phyloP scores from a whole-genome alignment of 2,888 invertebrate species.

The Hirtodrosophila duncani region DNA sequence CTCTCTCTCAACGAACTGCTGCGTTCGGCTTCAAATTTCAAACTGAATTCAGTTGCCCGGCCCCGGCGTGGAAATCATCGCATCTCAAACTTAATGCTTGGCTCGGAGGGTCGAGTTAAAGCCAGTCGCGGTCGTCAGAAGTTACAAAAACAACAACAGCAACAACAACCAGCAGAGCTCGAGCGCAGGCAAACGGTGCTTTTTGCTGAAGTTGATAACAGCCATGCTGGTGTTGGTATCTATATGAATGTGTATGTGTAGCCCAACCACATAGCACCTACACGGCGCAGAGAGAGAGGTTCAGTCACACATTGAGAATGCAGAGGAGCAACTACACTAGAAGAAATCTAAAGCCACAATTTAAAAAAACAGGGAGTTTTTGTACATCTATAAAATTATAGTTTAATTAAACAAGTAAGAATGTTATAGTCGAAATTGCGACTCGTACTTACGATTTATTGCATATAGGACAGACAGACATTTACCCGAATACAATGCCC shows the following conservation, averaged over 20 bases:
- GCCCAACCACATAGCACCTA: constrained; percentile 48
- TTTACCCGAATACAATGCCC: too few species aligned
- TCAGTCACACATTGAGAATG: constrained; percentile 27
- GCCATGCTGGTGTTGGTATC: constrained; percentile 45
- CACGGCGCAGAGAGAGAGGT: constrained; percentile 21
- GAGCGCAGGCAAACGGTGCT: constrained; percentile 52
- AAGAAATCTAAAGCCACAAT: too few species aligned
- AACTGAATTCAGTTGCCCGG: constrained; percentile 61
- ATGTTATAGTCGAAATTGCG: too few species aligned
- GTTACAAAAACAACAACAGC: constrained; percentile 4
- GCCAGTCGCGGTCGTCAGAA: constrained; percentile 19
- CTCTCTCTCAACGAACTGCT: constrained; percentile 53
- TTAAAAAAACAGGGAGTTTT: too few species aligned
- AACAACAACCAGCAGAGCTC: constrained; percentile 5
- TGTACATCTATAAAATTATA: too few species aligned
- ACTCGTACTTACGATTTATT: too few species aligned
- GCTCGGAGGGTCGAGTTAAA: constrained; percentile 11
- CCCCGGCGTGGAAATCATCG: constrained; percentile 38
- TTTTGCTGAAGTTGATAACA: constrained; percentile 68
- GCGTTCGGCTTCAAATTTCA: constrained; percentile 66
- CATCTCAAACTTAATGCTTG: constrained; percentile 42
- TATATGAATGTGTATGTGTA: constrained; percentile 25
- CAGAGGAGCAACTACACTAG: constrained; percentile 1
- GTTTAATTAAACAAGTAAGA: too few species aligned
- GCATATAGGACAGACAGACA: too few species aligned